Evolutionary conservation across 2,888 invertebrate genomes (phyloP).

Genomic region (Aphodius granarius): DNA sequence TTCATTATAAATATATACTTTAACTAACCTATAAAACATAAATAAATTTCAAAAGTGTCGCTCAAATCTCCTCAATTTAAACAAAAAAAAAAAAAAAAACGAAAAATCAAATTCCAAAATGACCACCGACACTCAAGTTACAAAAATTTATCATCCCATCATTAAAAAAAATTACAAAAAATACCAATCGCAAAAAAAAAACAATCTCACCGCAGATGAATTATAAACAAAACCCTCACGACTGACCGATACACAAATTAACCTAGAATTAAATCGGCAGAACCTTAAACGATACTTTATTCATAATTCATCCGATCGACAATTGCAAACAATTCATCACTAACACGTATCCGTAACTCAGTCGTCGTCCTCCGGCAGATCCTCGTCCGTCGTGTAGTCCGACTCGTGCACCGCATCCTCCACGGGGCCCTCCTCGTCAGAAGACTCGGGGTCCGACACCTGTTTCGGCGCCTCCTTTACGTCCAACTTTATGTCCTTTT

Average conservation of each 20-base stretch:
- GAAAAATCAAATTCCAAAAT: not conserved
- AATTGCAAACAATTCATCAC: not conserved
- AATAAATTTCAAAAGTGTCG: not conserved
- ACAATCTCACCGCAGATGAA: not conserved
- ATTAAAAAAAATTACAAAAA: not conserved
- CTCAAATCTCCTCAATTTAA: not conserved
- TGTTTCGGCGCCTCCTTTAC: constrained; percentile 94
- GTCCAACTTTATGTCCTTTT: constrained; percentile 93
- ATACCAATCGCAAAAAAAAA: not conserved
- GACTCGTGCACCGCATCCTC: constrained; percentile 66
- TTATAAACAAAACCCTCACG: not conserved
- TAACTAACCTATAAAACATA: constrained; percentile 12
- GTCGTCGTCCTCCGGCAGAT: constrained; percentile 57
- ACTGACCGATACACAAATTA: not conserved
- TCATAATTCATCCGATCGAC: not conserved
- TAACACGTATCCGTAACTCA: constrained; percentile 11
- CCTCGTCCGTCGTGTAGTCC: constrained; percentile 70
- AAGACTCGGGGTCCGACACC: constrained; percentile 95
- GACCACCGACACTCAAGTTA: not conserved
- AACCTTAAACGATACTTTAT: not conserved
- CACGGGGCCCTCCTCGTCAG: constrained; percentile 68
- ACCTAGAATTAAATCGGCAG: not conserved
- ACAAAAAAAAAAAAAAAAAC: not conserved
- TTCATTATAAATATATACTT: constrained; percentile 14
- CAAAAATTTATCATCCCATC: not conserved